Conservation (phyloP, 2,888 invertebrate species). For the Leptogaster cylindrica region DNA sequence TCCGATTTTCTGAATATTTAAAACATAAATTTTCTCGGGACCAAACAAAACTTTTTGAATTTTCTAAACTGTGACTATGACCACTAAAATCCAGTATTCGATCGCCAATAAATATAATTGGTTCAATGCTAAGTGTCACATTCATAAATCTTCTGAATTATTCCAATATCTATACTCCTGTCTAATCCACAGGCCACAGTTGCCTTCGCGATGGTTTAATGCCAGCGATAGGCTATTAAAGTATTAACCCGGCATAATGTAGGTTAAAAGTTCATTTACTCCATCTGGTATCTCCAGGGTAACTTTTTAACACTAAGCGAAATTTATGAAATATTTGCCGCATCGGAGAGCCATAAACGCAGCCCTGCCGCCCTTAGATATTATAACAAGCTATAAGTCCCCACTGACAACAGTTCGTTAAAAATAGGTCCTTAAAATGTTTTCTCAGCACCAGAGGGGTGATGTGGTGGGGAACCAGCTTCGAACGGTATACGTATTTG, state of each 20-base stretch:
- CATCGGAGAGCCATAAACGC: constrained; percentile 30
- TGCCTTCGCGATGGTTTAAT: too few relatives aligned
- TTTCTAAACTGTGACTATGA: too few relatives aligned
- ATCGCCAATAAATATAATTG: too few relatives aligned
- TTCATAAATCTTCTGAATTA: too few relatives aligned
- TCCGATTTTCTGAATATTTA: too few relatives aligned
- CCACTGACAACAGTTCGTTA: constrained; percentile 25
- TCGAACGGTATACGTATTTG: constrained; percentile 22
- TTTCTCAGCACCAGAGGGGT: too few relatives aligned
- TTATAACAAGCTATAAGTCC: neutral
- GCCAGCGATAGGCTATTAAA: neutral
- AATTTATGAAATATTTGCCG: constrained; percentile 26
- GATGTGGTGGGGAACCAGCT: neutral
- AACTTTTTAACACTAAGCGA: constrained; percentile 16
- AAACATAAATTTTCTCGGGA: too few relatives aligned
- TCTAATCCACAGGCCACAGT: too few relatives aligned
- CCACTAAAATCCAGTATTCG: too few relatives aligned
- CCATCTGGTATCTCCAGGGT: neutral
- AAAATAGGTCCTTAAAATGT: constrained; percentile 23
- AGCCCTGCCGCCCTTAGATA: neutral
- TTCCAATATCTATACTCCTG: too few relatives aligned
- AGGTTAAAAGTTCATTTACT: constrained; percentile 21
- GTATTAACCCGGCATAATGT: neutral
- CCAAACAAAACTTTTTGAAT: too few relatives aligned
- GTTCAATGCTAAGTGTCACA: too few relatives aligned